phyloP scores from a whole-genome alignment of 1,140 invertebrate genomes.

The Dendrolimus kikuchii region DNA sequence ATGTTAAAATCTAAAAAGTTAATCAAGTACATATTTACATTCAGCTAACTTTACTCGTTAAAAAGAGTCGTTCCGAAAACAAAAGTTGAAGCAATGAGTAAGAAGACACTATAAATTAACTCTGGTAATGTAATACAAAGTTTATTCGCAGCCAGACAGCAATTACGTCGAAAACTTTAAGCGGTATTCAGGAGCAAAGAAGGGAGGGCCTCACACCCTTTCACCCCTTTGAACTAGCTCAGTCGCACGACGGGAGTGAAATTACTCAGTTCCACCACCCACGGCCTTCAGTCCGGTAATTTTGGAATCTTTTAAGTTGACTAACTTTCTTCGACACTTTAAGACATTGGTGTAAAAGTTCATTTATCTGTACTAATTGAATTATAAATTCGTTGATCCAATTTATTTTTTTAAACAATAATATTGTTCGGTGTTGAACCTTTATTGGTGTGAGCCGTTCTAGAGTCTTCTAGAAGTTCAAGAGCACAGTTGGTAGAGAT shows the following conservation, averaged over 20 bases:
- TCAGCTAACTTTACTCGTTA: slow-evolving; percentile 21
- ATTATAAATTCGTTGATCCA: slow-evolving; percentile 10
- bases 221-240: slow-evolving; percentile 40
- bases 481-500: too few relatives aligned
- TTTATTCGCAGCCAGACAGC: slow-evolving; percentile 66
- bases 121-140: slow-evolving; percentile 65
- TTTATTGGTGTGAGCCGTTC: too few relatives aligned
- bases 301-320: slow-evolving; percentile 41
- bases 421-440: too few relatives aligned
- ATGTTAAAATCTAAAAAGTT: too few relatives aligned
- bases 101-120: slow-evolving; percentile 65
- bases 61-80: slow-evolving; percentile 44
- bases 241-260: slow-evolving; percentile 39
- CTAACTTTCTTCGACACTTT: slow-evolving; percentile 43
- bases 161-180: slow-evolving; percentile 64
- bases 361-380: slow-evolving; percentile 25
- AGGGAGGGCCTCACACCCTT: slow-evolving; percentile 25
- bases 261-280: slow-evolving; percentile 52
- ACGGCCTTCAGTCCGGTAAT: slow-evolving; percentile 49
- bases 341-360: slow-evolving; percentile 21
- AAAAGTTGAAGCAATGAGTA: slow-evolving; percentile 53
- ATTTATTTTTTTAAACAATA: neutral
- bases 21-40: neutral
- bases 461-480: too few relatives aligned
- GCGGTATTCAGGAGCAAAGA: slow-evolving; percentile 56